Evolutionary conservation across 2,888 invertebrate genomes (phyloP).

Genomic region (Drosophila tanythrix): DNA sequence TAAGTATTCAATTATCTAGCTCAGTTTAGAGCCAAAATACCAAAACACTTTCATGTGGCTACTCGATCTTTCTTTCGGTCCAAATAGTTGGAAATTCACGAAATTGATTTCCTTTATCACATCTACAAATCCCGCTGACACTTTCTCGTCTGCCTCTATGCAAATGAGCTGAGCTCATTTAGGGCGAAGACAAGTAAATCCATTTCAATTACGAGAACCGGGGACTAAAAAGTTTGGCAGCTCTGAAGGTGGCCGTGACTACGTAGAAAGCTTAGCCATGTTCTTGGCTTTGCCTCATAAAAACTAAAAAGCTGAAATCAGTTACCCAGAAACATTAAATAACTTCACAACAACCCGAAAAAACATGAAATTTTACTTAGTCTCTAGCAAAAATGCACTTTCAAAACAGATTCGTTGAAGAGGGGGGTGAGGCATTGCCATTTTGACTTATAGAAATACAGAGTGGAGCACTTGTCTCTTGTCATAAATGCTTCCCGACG

Average conservation of each 20-base stretch:
- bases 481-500: conserved; percentile 55
- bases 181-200: conserved; percentile 41
- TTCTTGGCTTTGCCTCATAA: conserved; percentile 28
- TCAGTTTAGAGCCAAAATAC: conserved; percentile 15
- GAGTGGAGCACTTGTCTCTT: conserved; percentile 12
- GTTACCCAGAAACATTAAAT: conserved; percentile 41
- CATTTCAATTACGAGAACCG: conserved; percentile 58
- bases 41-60: conserved; percentile 64
- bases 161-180: conserved; percentile 66
- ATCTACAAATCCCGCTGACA: conserved; percentile 23
- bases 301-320: conserved; percentile 40
- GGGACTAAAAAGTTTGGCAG: conserved; percentile 42
- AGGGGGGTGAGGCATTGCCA: neutral
- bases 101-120: conserved; percentile 69
- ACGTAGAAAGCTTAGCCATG: conserved; percentile 44
- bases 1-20: conserved; percentile 68
- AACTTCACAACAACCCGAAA: conserved; percentile 34
- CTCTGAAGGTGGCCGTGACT: conserved; percentile 8
- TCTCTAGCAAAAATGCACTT: conserved; percentile 44
- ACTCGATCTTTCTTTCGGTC: conserved; percentile 31
- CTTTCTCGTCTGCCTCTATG: conserved; percentile 38
- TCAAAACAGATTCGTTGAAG: neutral
- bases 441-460: conserved; percentile 30
- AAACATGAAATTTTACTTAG: conserved; percentile 69
- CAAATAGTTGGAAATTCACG: conserved; percentile 47